Percentiles rank a stretch among this genome's conserved stretches.
These are phyloP conservation scores for Andrena fulva DNA, from an alignment of 2,888 invertebrate species.

Conservation along the genomic window DNA sequence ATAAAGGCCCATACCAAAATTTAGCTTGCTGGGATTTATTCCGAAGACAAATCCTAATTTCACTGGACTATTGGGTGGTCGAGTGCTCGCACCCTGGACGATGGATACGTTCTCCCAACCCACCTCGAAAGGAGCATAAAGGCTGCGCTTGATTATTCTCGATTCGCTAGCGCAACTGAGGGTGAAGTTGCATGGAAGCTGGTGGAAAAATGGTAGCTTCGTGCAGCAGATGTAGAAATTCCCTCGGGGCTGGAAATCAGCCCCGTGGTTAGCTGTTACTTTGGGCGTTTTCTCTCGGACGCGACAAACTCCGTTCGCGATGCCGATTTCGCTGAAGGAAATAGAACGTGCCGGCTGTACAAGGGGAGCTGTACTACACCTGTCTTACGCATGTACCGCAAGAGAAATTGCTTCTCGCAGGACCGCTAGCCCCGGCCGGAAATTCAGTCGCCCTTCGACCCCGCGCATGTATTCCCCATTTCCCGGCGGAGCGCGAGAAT, in stretches of 20 bases:
- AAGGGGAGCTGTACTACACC: conserved; percentile 52
- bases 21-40: no score
- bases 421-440: conserved; percentile 29
- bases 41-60: no score
- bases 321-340: conserved; percentile 55
- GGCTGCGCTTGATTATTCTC: no score
- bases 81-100: no score
- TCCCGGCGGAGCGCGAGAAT: not conserved
- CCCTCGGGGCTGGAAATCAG: conserved; percentile 3
- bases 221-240: not conserved
- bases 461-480: not conserved
- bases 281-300: conserved; percentile 16
- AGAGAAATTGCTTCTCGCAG: conserved; percentile 58
- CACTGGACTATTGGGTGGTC: no score
- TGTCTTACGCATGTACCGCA: conserved; percentile 47
- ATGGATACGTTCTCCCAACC: no score
- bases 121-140: no score
- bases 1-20: no score
- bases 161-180: not conserved
- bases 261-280: conserved; percentile 7
- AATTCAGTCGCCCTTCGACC: conserved; percentile 38
- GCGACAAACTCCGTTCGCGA: not conserved
- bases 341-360: conserved; percentile 51
- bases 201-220: conserved; percentile 9
- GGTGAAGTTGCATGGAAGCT: not conserved